Evolutionary conservation across 2,797 vertebrate genomes (phyloP).

Genomic region (Rousettus madagascariensis): DNA sequence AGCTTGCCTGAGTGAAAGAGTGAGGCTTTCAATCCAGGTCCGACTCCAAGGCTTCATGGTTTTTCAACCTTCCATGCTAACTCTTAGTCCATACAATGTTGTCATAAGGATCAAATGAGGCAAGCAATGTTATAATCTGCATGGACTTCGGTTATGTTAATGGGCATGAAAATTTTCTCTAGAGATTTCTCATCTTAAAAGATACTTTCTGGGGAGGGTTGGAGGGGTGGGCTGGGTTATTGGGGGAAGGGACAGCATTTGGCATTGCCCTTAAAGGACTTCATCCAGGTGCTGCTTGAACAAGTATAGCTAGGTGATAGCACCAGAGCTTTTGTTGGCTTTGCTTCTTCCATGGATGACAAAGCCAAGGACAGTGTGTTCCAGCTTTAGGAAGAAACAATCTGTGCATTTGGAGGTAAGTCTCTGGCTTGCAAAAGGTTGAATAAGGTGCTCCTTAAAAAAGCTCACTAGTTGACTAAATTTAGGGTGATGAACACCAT

Average conservation of each 20-base stretch:
- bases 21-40: background rate
- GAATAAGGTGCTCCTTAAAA: constrained; percentile 61
- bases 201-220: background rate
- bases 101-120: background rate
- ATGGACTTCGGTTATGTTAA: background rate
- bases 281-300: background rate
- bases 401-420: constrained; percentile 61
- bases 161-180: background rate
- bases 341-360: background rate
- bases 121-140: background rate
- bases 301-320: constrained; percentile 19
- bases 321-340: constrained; percentile 41
- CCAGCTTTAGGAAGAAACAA: constrained; percentile 25
- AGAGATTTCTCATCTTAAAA: constrained; percentile 4
- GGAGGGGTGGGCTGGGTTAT: background rate
- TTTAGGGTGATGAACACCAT: constrained; percentile 58
- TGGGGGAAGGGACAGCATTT: background rate
- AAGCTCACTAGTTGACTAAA: constrained; percentile 65
- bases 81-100: background rate
- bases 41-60: background rate
- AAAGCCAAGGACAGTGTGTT: constrained; percentile 71
- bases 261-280: constrained; percentile 30
- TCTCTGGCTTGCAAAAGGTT: constrained; percentile 67
- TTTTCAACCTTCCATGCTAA: background rate
- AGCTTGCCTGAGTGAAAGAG: background rate